phyloP scores from a whole-genome alignment of 2,797 vertebrate genomes.

The Neoniphon sammara region DNA sequence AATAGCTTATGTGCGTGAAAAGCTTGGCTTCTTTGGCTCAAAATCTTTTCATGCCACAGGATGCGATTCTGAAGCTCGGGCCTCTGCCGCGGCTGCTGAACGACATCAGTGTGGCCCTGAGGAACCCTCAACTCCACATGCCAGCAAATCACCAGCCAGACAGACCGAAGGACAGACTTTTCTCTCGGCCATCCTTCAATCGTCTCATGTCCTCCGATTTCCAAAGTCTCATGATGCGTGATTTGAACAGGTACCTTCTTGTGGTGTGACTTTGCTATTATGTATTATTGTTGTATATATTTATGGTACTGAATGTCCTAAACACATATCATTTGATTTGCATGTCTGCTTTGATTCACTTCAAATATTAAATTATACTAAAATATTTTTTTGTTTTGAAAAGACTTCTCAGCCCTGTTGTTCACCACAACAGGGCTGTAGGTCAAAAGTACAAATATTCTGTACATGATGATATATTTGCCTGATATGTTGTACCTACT shows the following conservation, averaged over 20 bases:
- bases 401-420: slow-evolving; percentile 10
- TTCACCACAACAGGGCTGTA: slow-evolving; percentile 7
- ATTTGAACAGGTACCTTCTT: slow-evolving; percentile 90
- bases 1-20: slow-evolving; percentile 9
- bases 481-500: not conserved
- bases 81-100: slow-evolving; percentile 94
- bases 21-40: not conserved
- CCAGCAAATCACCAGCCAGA: slow-evolving; percentile 92
- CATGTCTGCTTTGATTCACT: not conserved
- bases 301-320: not conserved
- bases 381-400: slow-evolving; percentile 1
- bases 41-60: slow-evolving; percentile 75
- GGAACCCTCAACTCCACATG: slow-evolving; percentile 96
- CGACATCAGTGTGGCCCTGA: slow-evolving; percentile 95
- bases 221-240: slow-evolving; percentile 96
- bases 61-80: slow-evolving; percentile 94
- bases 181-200: slow-evolving; percentile 81
- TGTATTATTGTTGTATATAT: not conserved
- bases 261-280: not conserved
- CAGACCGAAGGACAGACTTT: slow-evolving; percentile 82
- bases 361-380: no score
- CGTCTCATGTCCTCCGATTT: slow-evolving; percentile 91
- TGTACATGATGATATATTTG: no score
- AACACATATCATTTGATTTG: slow-evolving; percentile 17
- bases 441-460: slow-evolving; percentile 29